These are phyloP conservation scores for Standfussiana lucernea DNA, from an alignment of 2,888 invertebrate species.

Conservation along the genomic window DNA sequence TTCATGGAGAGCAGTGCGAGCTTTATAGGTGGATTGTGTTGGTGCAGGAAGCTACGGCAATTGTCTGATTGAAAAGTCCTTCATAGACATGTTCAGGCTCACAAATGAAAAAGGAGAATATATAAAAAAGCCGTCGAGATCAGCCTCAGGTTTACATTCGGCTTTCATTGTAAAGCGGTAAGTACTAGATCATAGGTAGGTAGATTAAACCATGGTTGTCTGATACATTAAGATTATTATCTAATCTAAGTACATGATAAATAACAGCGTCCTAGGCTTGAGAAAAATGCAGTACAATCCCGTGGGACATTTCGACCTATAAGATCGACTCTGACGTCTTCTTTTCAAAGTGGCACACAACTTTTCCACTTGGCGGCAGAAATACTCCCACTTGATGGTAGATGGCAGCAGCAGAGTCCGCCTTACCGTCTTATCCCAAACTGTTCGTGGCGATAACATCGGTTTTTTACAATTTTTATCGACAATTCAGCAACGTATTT, in stretches of 20 bases:
- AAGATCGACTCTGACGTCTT: not conserved
- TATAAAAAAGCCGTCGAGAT: not conserved
- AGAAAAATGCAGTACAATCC: not conserved
- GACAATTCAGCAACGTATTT: not conserved
- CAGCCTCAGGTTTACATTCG: not conserved
- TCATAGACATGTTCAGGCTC: not conserved
- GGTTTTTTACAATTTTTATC: not conserved
- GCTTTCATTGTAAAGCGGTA: not conserved
- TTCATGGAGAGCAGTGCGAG: not conserved
- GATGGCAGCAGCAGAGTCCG: conserved; percentile 11
- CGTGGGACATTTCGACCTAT: not conserved
- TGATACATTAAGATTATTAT: not conserved
- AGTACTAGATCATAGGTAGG: not conserved
- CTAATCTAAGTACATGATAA: not conserved
- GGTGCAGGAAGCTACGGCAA: not conserved
- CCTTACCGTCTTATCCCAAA: not conserved
- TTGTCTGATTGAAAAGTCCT: not conserved
- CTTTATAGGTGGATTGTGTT: not conserved
- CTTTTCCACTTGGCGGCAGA: conserved; percentile 3
- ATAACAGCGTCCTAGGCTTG: not conserved
- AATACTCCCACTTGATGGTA: conserved; percentile 5
- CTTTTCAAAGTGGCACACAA: not conserved
- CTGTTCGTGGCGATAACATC: not conserved
- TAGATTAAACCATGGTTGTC: not conserved
- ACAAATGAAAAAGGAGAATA: not conserved